phyloP scores from a whole-genome alignment of 2,888 invertebrate species.

The Drosophila anomalata region DNA sequence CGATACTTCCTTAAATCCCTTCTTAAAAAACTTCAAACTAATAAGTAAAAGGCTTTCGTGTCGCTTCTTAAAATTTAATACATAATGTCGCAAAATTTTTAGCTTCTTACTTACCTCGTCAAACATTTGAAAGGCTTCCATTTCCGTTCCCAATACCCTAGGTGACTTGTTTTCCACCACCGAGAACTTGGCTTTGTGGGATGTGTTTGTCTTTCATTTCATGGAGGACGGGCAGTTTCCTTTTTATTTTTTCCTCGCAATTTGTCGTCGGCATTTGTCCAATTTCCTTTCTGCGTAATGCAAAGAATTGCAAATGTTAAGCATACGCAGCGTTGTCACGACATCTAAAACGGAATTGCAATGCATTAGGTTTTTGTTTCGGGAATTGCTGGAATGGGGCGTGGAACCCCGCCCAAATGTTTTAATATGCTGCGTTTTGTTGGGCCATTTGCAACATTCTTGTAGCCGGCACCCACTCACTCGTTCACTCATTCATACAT shows the following conservation, averaged over 20 bases:
- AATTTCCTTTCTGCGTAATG: constrained; percentile 68
- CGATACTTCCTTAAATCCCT: neutral
- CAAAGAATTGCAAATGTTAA: constrained; percentile 75
- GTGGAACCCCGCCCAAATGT: constrained; percentile 51
- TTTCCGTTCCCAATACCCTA: constrained; percentile 19
- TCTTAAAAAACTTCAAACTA: neutral
- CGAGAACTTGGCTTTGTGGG: constrained; percentile 7
- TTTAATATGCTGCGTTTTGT: constrained; percentile 69
- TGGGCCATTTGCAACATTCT: constrained; percentile 71
- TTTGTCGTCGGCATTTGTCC: constrained; percentile 57
- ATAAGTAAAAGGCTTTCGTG: neutral
- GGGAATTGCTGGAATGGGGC: neutral
- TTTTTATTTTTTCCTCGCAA: constrained; percentile 51
- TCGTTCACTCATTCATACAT: constrained; percentile 49
- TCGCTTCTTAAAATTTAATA: neutral
- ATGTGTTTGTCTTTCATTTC: constrained; percentile 72
- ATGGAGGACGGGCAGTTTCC: neutral
- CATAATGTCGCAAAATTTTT: constrained; percentile 6
- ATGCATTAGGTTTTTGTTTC: constrained; percentile 50
- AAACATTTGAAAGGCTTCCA: constrained; percentile 41
- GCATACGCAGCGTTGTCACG: constrained; percentile 60
- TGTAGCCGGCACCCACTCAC: constrained; percentile 43
- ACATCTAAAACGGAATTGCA: constrained; percentile 50
- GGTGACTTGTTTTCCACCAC: neutral
- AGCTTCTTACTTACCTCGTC: constrained; percentile 1